These are phyloP conservation scores for Ptiloglossa arizonensis DNA, from an alignment of 1,140 invertebrate species.

Conservation along the genomic window DNA sequence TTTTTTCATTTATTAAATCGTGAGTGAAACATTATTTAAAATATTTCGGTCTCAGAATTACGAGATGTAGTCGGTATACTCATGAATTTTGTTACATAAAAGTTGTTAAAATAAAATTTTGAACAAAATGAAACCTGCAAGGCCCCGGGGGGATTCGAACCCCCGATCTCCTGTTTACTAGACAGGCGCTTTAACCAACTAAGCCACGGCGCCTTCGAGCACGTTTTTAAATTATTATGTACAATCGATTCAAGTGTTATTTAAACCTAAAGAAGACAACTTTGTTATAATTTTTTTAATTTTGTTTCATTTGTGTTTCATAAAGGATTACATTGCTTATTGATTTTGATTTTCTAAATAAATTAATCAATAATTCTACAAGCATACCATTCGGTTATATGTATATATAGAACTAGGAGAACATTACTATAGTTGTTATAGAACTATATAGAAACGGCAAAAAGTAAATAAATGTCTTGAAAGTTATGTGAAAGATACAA, in stretches of 20 bases:
- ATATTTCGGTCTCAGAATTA: too few species aligned
- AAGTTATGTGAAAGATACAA: too few species aligned
- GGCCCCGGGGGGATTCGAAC: conserved; percentile 63
- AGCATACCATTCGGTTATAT: too few species aligned
- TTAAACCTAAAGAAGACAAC: neutral
- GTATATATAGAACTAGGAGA: too few species aligned
- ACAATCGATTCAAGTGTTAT: neutral
- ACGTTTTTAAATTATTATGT: neutral
- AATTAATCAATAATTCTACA: neutral
- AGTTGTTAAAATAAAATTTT: neutral
- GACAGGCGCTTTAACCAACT: conserved; percentile 85
- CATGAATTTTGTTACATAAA: neutral
- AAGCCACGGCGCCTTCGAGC: conserved; percentile 82
- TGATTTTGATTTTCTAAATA: neutral
- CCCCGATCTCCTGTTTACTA: conserved; percentile 79
- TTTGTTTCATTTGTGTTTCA: neutral
- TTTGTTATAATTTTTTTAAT: neutral
- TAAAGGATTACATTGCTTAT: neutral
- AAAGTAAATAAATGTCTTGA: too few species aligned
- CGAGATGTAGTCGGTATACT: neutral
- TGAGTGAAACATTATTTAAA: neutral
- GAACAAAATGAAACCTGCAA: neutral
- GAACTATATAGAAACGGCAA: too few species aligned
- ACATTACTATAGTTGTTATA: too few species aligned
- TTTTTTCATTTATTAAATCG: neutral